phyloP scores from a whole-genome alignment of 2,113 vertebrate genomes.

The Burhinus bistriatus region DNA sequence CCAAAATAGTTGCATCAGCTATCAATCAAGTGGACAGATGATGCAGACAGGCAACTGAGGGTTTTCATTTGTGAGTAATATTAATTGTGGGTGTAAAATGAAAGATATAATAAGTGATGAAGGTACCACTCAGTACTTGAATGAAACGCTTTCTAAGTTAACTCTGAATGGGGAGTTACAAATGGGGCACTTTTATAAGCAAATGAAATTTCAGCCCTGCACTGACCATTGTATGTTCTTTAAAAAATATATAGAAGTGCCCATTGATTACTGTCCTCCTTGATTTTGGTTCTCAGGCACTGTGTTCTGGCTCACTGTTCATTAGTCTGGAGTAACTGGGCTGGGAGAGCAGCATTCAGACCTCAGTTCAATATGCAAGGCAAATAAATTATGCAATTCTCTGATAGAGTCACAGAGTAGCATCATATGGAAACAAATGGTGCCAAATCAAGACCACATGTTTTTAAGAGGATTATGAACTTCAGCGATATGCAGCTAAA shows the following conservation, averaged over 20 bases:
- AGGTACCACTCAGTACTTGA: constrained; percentile 7
- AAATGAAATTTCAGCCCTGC: neutral
- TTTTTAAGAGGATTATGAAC: constrained; percentile 41
- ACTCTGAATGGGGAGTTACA: neutral
- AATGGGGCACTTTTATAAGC: neutral
- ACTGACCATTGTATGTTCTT: neutral
- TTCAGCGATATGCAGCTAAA: constrained; percentile 40
- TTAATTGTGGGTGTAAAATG: constrained; percentile 54
- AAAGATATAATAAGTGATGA: constrained; percentile 31
- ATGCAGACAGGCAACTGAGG: neutral
- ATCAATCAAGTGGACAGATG: constrained; percentile 17
- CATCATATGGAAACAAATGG: constrained; percentile 25
- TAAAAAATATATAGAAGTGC: neutral
- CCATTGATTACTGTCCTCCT: neutral
- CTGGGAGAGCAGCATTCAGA: neutral
- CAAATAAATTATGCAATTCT: constrained; percentile 50
- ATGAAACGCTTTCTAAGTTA: neutral
- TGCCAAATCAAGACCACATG: constrained; percentile 52
- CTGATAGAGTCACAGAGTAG: constrained; percentile 39
- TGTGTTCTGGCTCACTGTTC: neutral
- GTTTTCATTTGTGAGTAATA: constrained; percentile 41
- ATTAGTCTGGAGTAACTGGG: neutral
- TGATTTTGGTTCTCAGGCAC: neutral
- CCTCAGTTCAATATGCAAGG: neutral
- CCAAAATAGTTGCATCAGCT: constrained; percentile 25